Evolutionary conservation across 1,140 invertebrate species (phyloP), one percentile per base, ranked within the genome.

Genomic region (Zaprionus davidi): DNA sequence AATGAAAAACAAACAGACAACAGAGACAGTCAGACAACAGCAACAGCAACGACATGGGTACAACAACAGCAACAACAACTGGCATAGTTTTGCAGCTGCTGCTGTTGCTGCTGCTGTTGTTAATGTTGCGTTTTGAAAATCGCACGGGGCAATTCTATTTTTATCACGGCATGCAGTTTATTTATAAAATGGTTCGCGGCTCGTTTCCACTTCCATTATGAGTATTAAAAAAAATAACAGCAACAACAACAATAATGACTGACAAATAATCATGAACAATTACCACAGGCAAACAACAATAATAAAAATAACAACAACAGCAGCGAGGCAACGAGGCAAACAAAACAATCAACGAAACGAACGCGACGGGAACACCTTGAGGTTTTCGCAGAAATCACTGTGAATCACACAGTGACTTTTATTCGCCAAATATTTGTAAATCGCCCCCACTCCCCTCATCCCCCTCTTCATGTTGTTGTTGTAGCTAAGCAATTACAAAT

Each of bases 111-210:
- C 67, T 24, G 41, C 51, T 72, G 46, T 60, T 66, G 51, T 70
- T 63, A 57, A 57, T 62, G 65, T 65, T 76, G 78, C 80, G 73
- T 82, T 81, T 78, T 59, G 58, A 71, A 74, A 82, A 69, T 67
- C 64, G 53, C 49, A 51, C 49, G 68, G 68, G 51, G 58, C 73
- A 77, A 73, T 74, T 82, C 82, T 86, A 86, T 86, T 86, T 86
- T 86, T 86, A 86, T 76, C 82, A 78, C 46, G 68, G 73, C 77
- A 82, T 86, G 82, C 82, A 86, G 79, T 86, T 86, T 86, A 86
- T 86, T 86, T 82, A 86, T 86, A 86, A 86, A 87, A 77, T 69
- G 58, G 66, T 69, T 74, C 66, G 66, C 67, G 77, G 82, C 82
- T 82, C 82, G 79, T 77, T 82, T 82, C 79, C 79, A 85, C 81